Conservation (phyloP, 2,797 vertebrate genomes). For the Cuniculus paca region DNA sequence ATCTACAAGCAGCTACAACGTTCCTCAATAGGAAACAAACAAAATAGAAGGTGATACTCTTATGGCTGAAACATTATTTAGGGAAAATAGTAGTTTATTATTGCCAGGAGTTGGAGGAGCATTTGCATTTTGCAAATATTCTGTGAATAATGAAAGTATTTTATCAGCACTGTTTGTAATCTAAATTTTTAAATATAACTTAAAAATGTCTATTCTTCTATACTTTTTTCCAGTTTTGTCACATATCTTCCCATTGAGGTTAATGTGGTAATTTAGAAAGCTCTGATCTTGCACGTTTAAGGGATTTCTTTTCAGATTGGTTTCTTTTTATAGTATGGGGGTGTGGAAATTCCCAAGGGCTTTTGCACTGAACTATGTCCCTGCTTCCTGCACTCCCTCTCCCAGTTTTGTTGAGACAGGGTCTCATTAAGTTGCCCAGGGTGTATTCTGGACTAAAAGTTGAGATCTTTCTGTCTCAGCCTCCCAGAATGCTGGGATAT, state of each 20-base stretch:
- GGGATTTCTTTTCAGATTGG: neutral
- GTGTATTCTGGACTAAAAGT: too few species aligned
- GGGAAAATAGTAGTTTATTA: neutral
- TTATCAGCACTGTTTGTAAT: neutral
- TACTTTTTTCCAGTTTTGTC: neutral
- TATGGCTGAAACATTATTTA: neutral
- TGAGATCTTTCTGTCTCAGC: neutral
- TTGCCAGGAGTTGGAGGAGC: neutral
- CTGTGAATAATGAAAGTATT: neutral
- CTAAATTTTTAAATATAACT: neutral
- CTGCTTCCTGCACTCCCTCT: too few species aligned
- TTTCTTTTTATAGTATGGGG: too few species aligned
- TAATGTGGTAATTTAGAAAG: neutral
- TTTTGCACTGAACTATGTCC: too few species aligned
- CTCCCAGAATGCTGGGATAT: neutral
- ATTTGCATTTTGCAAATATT: neutral
- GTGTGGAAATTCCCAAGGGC: too few species aligned
- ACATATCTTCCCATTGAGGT: neutral
- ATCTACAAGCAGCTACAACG: neutral
- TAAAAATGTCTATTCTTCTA: neutral
- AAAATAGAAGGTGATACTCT: neutral
- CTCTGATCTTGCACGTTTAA: neutral
- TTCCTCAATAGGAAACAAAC: neutral
- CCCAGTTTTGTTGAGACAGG: too few species aligned
- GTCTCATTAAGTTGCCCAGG: too few species aligned